These are phyloP conservation scores for Hedya salicella DNA, from an alignment of 2,888 invertebrate species.

Conservation along the genomic window DNA sequence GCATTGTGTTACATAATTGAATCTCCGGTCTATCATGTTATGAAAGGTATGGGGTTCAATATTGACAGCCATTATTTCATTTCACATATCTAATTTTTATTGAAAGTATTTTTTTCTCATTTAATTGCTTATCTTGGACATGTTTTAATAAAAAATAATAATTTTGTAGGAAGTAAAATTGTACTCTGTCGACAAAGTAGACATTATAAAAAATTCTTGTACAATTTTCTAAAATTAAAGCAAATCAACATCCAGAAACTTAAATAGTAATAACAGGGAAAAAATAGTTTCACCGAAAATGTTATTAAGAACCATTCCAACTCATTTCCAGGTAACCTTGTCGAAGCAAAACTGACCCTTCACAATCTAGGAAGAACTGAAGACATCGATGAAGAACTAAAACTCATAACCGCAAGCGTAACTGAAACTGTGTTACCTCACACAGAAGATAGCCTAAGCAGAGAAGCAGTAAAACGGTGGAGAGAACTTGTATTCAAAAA, in stretches of 20 bases:
- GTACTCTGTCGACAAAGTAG: too few species aligned
- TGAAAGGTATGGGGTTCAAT: constrained; percentile 18
- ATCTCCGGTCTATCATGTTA: constrained; percentile 23
- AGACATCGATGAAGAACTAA: constrained; percentile 14
- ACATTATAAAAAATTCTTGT: too few species aligned
- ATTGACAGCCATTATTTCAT: too few species aligned
- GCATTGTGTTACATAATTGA: constrained; percentile 27
- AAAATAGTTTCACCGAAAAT: too few species aligned
- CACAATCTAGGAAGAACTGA: constrained; percentile 10
- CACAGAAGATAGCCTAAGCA: not conserved
- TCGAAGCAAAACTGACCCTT: constrained; percentile 2
- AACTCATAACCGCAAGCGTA: not conserved
- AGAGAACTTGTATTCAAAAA: not conserved
- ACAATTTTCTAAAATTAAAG: too few species aligned
- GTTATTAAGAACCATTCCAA: not conserved
- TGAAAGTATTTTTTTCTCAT: too few species aligned
- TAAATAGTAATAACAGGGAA: too few species aligned
- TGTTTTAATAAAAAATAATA: too few species aligned
- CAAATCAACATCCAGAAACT: too few species aligned
- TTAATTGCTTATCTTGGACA: too few species aligned
- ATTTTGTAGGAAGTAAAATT: too few species aligned
- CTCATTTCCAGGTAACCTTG: constrained; percentile 10
- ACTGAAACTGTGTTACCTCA: not conserved
- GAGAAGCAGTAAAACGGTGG: not conserved
- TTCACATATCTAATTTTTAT: not conserved